These are phyloP conservation scores for Gymnogyps californianus DNA, from an alignment of 2,113 vertebrate genomes.

Conservation along the genomic window DNA sequence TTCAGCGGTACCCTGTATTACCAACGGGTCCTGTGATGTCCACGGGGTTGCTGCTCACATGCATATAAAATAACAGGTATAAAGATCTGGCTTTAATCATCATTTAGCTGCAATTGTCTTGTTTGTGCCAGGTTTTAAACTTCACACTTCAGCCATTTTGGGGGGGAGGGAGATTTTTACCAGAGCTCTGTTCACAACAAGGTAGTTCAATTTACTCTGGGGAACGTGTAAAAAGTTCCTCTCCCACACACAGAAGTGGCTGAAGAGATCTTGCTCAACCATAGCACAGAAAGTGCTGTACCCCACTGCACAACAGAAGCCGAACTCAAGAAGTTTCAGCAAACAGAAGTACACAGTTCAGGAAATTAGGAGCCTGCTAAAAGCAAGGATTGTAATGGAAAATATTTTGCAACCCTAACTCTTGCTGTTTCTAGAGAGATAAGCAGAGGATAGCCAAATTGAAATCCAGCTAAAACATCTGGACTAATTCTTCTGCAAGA, in stretches of 20 bases:
- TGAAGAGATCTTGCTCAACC: background rate
- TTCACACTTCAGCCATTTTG: background rate
- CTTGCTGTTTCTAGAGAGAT: slow-evolving; percentile 52
- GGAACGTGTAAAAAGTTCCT: background rate
- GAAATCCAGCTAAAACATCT: slow-evolving; percentile 22
- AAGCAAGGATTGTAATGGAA: slow-evolving; percentile 39
- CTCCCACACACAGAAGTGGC: background rate
- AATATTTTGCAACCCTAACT: slow-evolving; percentile 35
- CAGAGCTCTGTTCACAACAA: background rate
- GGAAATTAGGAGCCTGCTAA: background rate
- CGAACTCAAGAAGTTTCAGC: background rate
- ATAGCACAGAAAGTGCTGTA: background rate
- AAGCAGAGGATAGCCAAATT: slow-evolving; percentile 13
- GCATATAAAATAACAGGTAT: background rate
- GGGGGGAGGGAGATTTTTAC: background rate
- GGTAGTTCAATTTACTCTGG: background rate
- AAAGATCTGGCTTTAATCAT: background rate
- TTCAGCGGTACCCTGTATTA: background rate
- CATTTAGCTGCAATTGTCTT: background rate
- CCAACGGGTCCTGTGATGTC: background rate
- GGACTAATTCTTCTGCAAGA: slow-evolving; percentile 1
- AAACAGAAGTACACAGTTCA: background rate
- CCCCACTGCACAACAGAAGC: background rate
- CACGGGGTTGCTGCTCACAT: background rate
- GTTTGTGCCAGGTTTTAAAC: background rate